Evolutionary conservation across 1,140 invertebrate genomes (phyloP), one percentile per base, ranked within the genome.

Genomic region (Heliothis virescens): DNA sequence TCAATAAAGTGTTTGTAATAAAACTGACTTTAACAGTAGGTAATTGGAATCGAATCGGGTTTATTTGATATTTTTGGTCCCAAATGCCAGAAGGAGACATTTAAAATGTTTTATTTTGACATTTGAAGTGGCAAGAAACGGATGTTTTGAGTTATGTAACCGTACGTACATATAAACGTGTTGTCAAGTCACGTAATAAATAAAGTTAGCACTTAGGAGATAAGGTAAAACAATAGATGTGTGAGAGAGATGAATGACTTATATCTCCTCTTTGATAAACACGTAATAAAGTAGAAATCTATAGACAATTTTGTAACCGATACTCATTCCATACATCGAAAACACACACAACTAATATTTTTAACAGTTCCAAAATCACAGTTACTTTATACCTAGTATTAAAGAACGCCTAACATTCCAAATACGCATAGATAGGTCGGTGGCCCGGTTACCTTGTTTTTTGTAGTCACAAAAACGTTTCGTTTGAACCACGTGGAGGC

Each of bases 381-480:
- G 34, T 41, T 41, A 41, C 34, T 7, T 0, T 0, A 7, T 9
- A 41, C 34, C 34, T 41, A 41, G 34, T 41, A 41, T 41, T 9
- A 9, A 18, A 7, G 18, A 57, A 57, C n/a, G 7, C 18, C 47
- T 29, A 74, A 62, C 21, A 74, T n/a, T 74, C 13, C 3, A 50
- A 62, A 21, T 16, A 47, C 26, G 47, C 12, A 59, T 41, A 50
- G 73, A 62, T 62, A 47, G 73, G 73, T 75, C 73, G 52, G 73
- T 75, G 73, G 57, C 73, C 57, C 41, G 57, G 47, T 75, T 75
- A 75, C 73, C 73, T 60, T 75, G 29, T 75, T 75, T 75, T 75
- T 71, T 18, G n/a, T 21, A 50, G 15, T 21, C 12, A 71, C 47
- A 52, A 71, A 71, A 69, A 52, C 48, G 26, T 21, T 26, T 4